Evolutionary conservation across 2,797 vertebrate species (phyloP).

Genomic region (Thaleichthys pacificus): DNA sequence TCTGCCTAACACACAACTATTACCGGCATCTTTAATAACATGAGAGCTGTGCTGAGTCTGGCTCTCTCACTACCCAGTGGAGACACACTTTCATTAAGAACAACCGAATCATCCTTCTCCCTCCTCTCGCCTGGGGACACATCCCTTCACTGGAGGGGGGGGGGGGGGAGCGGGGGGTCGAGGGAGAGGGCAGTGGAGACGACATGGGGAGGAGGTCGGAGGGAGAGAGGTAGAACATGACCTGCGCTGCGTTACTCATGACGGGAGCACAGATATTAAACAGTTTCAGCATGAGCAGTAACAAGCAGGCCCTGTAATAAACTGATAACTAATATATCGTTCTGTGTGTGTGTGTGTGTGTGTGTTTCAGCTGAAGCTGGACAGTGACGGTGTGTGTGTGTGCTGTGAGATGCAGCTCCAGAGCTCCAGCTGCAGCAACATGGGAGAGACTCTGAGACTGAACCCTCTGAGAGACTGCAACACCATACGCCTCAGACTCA

Average conservation of each 20-base stretch:
- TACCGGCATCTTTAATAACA: constrained; percentile 27
- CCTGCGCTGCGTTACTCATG: background rate
- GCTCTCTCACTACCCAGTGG: constrained; percentile 16
- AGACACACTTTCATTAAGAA: constrained; percentile 31
- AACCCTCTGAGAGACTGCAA: constrained; percentile 92
- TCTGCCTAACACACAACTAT: constrained; percentile 10
- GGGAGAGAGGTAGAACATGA: background rate
- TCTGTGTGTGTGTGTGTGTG: constrained; percentile 10
- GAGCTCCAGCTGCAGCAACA: constrained; percentile 91
- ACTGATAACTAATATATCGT: too few species aligned
- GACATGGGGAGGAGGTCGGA: background rate
- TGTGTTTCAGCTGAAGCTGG: constrained; percentile 85
- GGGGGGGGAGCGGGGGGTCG: background rate
- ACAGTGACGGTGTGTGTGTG: constrained; percentile 95
- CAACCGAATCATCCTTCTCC: constrained; percentile 17
- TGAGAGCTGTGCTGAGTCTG: constrained; percentile 13
- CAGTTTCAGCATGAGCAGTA: too few species aligned
- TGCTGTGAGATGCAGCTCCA: constrained; percentile 95
- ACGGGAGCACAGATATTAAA: too few species aligned
- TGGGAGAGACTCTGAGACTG: constrained; percentile 94
- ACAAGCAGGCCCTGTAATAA: too few species aligned
- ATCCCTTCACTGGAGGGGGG: background rate
- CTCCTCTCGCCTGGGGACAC: constrained; percentile 9
- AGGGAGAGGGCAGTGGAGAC: background rate
- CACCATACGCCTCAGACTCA: constrained; percentile 89